phyloP scores from a whole-genome alignment of 2,113 vertebrate genomes.

The Bettongia penicillata region DNA sequence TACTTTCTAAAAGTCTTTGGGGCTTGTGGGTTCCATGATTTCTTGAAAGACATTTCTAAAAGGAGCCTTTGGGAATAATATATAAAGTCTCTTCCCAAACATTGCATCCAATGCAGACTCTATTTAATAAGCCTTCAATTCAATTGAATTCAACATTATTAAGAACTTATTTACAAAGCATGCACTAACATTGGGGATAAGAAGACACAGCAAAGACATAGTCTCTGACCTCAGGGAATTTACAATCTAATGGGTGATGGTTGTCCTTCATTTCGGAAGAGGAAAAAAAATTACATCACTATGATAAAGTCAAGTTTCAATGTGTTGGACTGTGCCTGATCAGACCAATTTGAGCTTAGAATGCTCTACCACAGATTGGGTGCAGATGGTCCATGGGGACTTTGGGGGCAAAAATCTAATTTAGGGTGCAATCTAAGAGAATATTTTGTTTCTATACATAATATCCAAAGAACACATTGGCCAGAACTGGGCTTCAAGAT shows the following conservation, averaged over 20 bases:
- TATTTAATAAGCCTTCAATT: neutral
- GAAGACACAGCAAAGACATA: neutral
- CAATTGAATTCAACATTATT: neutral
- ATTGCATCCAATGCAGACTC: neutral
- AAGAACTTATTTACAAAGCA: neutral
- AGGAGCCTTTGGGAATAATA: neutral
- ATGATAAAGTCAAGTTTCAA: no score
- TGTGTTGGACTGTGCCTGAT: no score
- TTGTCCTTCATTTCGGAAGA: no score
- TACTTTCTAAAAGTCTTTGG: neutral
- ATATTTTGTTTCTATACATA: neutral
- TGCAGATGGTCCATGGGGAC: no score
- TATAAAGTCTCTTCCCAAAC: neutral
- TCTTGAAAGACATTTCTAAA: neutral
- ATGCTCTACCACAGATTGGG: no score
- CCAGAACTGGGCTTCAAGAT: neutral
- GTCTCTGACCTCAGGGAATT: neutral
- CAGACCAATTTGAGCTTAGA: no score
- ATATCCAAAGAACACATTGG: neutral
- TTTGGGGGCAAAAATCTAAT: no score
- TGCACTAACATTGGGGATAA: neutral
- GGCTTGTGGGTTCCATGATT: neutral
- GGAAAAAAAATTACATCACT: no score
- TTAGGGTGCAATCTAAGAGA: neutral
- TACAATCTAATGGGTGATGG: neutral